Base-by-base conservation (phyloP, 2,888 invertebrate genomes). In the Dynastes grantii region DNA sequence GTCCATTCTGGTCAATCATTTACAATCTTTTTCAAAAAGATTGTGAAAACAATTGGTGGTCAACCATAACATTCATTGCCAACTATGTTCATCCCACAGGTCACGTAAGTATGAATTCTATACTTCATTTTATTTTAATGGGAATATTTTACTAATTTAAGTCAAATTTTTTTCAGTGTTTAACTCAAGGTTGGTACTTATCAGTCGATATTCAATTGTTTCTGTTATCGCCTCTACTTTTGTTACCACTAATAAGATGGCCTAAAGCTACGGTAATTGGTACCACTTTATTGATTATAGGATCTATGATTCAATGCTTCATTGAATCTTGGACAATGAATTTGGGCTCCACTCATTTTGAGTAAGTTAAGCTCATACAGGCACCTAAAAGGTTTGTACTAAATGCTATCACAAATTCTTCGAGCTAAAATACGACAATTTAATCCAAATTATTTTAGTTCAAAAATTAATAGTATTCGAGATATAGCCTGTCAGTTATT, bases 191-290 rank as follows among this genome's bases (percentile, higher is more conserved):
- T 0, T 92, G 92, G 92, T 92, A 92, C 82, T 85, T 92, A 58
- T 90, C 91, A 2, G 90, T 92, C 11, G 92, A 92, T 82, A 92
- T 91, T 82, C 92, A 92, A 83, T 84, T 92, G 55, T 92, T 90
- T 83, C 87, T 91, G 82, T 79, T 92, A 13, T 90, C 92, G 0
- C 92, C 92, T 1, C 81, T 92, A 32, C 70, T 83, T 11, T 61
- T 83, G 32, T 63, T 82, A n/a, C 83, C 82, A 32, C 16, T 83
- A 51, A 79, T 73, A 22, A 80, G 70, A 77, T 82, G 80, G 80
- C 80, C 82, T n/a, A 81, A 78, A 61, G 55, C 49, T 8, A 80
- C 81, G 5, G 37, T 82, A 5, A 53, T 67, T 40, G 64, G 55
- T 0, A 71, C 80, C 0, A 16, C 65, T 3, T 32, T 77, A 4